Evolutionary conservation across 2,113 vertebrate species (phyloP), one percentile per base, ranked within the genome.

Genomic region (Hemichromis elongatus): DNA sequence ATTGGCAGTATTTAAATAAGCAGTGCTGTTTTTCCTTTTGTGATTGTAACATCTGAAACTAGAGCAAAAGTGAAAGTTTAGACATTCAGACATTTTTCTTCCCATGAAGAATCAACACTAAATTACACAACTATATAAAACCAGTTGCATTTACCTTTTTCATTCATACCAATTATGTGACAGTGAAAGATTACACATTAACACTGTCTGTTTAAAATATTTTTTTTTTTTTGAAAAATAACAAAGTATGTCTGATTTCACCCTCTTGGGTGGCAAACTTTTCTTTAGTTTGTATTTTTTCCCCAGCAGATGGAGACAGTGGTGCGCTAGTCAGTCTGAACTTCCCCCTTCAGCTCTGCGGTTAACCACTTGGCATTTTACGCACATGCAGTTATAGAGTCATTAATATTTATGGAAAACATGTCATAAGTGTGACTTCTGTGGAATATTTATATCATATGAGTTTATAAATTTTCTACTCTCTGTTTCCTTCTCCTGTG

Each of bases 221-320:
- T 2, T 63, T 0, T 63, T 63, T 0, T 63, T 7, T 73, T 28
- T 28, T 47, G 1, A 30, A 75, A 73, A 75, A 19, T 30, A 50
- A 50, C 6, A 75, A 75, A 1, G 4, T 30, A 50, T 19, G 42
- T 73, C 19, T 47, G 40, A 47, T 75, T 50, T 75, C 26, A 52
- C 26, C 10, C 30, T 50, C 16, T 50, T 75, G 24, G 40, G 13
- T 3, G 2, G 8, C 13, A 70, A 26, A 73, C 14, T 8, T 50
- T 50, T 50, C 16, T 50, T 9, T 77, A n/a, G 10, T 3, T 30
- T 30, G 3, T 13, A 16, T 28, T 61, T 73, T 18, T 24, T 1
- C 21, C 47, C 81, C 91, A 92, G 82, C 79, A 92, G 90, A 55
- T 61, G 91, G 93, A 21, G 86, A 12, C 61, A 87, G 18, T 80